These are phyloP conservation scores for Dermolepida albohirtum DNA, from an alignment of 2,888 invertebrate genomes.

Conservation along the genomic window DNA sequence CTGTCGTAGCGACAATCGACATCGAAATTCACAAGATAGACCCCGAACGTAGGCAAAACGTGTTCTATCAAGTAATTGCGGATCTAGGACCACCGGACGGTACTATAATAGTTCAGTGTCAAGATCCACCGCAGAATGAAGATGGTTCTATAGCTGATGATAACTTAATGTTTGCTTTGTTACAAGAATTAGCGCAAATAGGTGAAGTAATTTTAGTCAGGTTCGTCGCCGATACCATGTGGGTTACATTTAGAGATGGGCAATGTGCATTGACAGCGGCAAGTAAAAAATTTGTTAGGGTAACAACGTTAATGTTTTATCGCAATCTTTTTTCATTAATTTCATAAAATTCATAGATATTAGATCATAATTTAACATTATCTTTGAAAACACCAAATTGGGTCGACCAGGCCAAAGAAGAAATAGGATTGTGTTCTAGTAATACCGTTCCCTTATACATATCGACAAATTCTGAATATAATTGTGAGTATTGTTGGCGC, in stretches of 20 bases:
- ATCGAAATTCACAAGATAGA: constrained; percentile 87
- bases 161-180: constrained; percentile 80
- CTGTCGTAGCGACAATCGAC: constrained; percentile 92
- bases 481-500: constrained; percentile 57
- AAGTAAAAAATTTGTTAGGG: constrained; percentile 56
- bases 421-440: constrained; percentile 85
- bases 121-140: constrained; percentile 62
- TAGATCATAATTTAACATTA: constrained; percentile 76
- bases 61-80: constrained; percentile 83
- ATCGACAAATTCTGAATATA: constrained; percentile 61
- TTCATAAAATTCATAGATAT: constrained; percentile 64
- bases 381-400: constrained; percentile 87
- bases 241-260: constrained; percentile 93
- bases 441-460: constrained; percentile 82
- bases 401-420: constrained; percentile 83
- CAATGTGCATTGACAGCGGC: constrained; percentile 85
- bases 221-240: constrained; percentile 89
- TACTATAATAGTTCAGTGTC: constrained; percentile 81
- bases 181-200: constrained; percentile 84
- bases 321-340: constrained; percentile 57
- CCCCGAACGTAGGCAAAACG: constrained; percentile 78
- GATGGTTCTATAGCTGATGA: constrained; percentile 80
- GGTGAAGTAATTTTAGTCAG: constrained; percentile 92
- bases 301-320: constrained; percentile 38
- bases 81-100: constrained; percentile 96